Conservation (phyloP, 1,140 invertebrate species). For the Lineus longissimus region DNA sequence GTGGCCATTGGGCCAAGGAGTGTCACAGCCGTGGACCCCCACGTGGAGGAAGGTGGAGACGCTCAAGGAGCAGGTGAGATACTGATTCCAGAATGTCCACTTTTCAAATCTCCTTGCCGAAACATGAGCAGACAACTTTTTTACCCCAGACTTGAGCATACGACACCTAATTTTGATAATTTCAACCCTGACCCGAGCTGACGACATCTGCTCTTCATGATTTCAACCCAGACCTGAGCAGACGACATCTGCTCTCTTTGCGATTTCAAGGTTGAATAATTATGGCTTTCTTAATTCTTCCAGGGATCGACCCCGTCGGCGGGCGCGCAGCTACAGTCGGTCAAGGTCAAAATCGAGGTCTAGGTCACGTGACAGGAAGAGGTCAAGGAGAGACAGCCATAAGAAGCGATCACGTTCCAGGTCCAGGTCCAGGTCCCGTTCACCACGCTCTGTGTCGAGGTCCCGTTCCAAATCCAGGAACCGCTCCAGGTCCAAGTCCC, state of each 20-base stretch:
- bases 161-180: not conserved
- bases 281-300: not conserved
- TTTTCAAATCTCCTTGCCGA: not conserved
- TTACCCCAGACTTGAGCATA: not conserved
- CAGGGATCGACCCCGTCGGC: no score
- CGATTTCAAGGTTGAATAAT: not conserved
- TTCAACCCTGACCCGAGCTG: not conserved
- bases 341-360: conserved; percentile 14
- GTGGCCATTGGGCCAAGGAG: conserved; percentile 54
- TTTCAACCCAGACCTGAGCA: no score
- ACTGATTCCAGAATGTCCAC: not conserved
- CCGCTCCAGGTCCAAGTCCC: not conserved
- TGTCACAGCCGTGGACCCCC: conserved; percentile 46
- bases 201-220: no score
- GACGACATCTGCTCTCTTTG: no score
- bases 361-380: no score
- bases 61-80: conserved; percentile 18
- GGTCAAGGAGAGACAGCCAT: no score
- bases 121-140: not conserved
- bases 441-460: conserved; percentile 17
- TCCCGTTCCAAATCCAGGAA: conserved; percentile 18
- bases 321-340: not conserved
- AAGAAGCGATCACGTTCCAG: not conserved
- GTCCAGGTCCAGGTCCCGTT: conserved; percentile 21
- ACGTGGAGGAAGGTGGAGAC: conserved; percentile 22